Base-by-base conservation (phyloP, 64 coral and sea anemone genomes). In the Montipora capricornis region DNA sequence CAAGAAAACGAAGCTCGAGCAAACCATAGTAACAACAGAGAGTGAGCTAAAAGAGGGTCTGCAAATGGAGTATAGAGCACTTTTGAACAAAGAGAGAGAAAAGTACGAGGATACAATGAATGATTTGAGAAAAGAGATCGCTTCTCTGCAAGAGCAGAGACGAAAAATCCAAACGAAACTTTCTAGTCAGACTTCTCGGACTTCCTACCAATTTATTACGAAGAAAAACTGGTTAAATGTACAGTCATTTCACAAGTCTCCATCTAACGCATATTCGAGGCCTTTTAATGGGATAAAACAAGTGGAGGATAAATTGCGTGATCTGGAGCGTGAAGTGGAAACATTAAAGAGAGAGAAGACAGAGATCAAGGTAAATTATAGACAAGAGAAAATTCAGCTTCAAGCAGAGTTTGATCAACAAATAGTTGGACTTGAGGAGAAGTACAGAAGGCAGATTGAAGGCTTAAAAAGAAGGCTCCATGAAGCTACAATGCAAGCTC, bases 91-190 rank as follows among this genome's bases (percentile, higher is more conserved):
- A 29, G 87, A 94, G 49, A 94, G 67, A 67, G 86, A 75, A 47
- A 94, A 78, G 45, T 94, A 90, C 87, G 93, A 94, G 47, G 83
- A 66, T 46, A 90, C 87, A 8, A 44, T 94, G 8, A 71, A 79
- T 24, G 93, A 58, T 1, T 47, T 94, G 64, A 88, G 93, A 13
- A 89, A 83, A 84, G 93, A 94, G 66, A 94, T 94, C 26, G 20
- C 60, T 24, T 89, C 44, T 11, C 47, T 94, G 50, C 93, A 94
- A 69, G 93, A 89, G 45, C 93, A 94, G 73, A 78, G 93, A 77
- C 81, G 68, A 57, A 44, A 94, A 75, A 89, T 94, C 46, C 78
- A 94, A 46, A 78, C 76, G 2, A 94, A 94, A 52, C 58, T 94
- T 44, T 67, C 75, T 58, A 81, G 50, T 24, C 47, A 58, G 7